Evolutionary conservation across 2,888 invertebrate genomes (phyloP).

Genomic region (Parapristionchus giblindavisi): DNA sequence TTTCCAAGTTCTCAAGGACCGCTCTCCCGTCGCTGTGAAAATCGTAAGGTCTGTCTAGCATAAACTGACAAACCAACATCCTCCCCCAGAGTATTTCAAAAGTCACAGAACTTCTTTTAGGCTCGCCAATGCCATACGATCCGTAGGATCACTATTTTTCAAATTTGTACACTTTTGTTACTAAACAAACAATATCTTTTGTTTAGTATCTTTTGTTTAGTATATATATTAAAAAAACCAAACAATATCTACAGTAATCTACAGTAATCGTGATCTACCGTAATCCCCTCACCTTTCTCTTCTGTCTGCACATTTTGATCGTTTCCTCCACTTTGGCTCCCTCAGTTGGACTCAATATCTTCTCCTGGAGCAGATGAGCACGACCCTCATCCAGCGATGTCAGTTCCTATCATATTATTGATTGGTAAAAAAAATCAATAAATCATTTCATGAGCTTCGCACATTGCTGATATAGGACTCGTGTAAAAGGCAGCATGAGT

Average conservation of each 20-base stretch:
- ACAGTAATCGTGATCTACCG: background rate
- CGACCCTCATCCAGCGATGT: conserved; percentile 23
- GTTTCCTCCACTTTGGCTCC: conserved; percentile 9
- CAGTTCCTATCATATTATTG: conserved; percentile 16
- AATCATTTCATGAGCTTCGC: background rate
- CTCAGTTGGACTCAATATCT: conserved; percentile 24
- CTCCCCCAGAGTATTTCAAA: too few relatives aligned
- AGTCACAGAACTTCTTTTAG: too few relatives aligned
- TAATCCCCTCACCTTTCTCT: conserved; percentile 16
- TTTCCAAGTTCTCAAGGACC: too few relatives aligned
- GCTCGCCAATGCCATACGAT: too few relatives aligned
- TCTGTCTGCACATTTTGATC: conserved; percentile 18
- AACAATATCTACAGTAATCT: background rate
- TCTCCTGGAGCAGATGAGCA: conserved; percentile 23
- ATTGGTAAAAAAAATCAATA: background rate
- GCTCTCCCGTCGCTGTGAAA: too few relatives aligned
- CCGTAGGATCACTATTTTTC: too few relatives aligned
- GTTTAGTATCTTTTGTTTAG: background rate
- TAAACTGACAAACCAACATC: too few relatives aligned
- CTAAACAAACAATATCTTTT: background rate
- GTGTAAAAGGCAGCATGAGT: too few relatives aligned
- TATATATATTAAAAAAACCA: background rate
- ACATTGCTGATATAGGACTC: background rate
- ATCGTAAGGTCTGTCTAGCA: too few relatives aligned
- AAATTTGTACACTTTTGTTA: too few relatives aligned